Conservation (phyloP, 2,113 vertebrate genomes). For the Aythya baeri region DNA sequence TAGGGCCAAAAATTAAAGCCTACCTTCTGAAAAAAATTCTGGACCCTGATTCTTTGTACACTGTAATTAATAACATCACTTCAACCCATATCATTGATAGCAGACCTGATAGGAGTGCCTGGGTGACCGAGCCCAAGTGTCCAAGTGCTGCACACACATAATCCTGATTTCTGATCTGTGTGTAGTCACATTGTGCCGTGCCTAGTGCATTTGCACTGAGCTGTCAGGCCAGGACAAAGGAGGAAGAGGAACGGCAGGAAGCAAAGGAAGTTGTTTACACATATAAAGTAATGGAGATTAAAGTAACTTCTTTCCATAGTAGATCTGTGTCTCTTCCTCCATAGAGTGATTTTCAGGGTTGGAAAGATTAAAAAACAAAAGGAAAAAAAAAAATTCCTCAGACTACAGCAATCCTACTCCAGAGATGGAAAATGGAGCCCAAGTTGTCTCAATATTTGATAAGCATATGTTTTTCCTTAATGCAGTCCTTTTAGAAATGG, state of each 20-base stretch:
- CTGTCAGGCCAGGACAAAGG: rapidly evolving
- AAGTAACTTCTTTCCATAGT: background rate
- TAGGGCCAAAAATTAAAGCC: background rate
- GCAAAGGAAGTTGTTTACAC: background rate
- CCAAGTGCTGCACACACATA: rapidly evolving
- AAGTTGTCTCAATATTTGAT: rapidly evolving
- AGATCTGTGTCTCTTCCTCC: background rate
- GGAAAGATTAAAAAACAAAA: background rate
- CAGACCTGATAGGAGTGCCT: background rate
- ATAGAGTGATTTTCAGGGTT: background rate
- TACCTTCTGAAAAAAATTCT: rapidly evolving
- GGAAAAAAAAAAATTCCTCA: background rate
- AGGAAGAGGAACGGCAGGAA: background rate
- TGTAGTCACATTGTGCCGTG: rapidly evolving
- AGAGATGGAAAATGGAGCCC: background rate
- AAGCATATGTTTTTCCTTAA: background rate
- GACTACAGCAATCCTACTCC: background rate
- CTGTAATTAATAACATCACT: background rate
- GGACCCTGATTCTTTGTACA: background rate
- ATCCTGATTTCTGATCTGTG: rapidly evolving
- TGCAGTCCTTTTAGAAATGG: background rate
- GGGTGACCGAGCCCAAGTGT: background rate
- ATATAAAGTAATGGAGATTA: background rate
- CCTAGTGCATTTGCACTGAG: rapidly evolving
- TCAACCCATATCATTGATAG: background rate